Evolutionary conservation across 2,113 vertebrate genomes (phyloP), one percentile per base, ranked within the genome.

Genomic region (Stictonetta naevosa): DNA sequence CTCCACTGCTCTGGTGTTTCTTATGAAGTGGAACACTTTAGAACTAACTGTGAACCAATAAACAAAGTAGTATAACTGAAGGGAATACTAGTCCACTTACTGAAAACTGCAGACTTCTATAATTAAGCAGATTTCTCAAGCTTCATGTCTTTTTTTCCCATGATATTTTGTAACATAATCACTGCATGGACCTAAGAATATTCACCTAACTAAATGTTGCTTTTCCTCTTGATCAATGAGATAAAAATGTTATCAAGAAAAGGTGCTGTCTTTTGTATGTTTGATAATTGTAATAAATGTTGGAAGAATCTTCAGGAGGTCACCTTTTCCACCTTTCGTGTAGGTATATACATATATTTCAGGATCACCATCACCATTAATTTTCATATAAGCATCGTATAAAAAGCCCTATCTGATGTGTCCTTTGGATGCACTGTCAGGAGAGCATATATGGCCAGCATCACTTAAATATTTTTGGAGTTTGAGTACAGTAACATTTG

Each of bases 21-120:
- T 23, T 82, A 81, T 67, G 56, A 82, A 96, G 28, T 60, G 11
- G 11, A 86, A 90, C 50, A 77, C 31, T 90, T 89, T 6, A 83
- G 40, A 96, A 92, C 92, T 96, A 95, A 88, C 42, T 77, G 36
- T 62, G 56, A 91, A 95, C 67, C 19, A 93, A 28, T n/a, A 92
- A 48, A 62, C 21, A 79, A n/a, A 78, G 75, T 69, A 80, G 71
- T 88, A 74, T 87, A 94, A 90, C 69, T 89, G 64, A 62, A 94
- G 55, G 40, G 83, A 81, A 58, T 58, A 52, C 25, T 89, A 91
- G 28, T 83, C 89, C 72, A 94, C 64, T 86, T 93, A 82, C 69
- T 28, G 60, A 68, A 93, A 96, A 92, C 1, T 2, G 11, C n/a
- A 64, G 38, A 91, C 19, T 36, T 17, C 10, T 59, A 6, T n/a